Base-by-base conservation (phyloP, 2,888 invertebrate genomes). In the Nemotelus nigrinus region DNA sequence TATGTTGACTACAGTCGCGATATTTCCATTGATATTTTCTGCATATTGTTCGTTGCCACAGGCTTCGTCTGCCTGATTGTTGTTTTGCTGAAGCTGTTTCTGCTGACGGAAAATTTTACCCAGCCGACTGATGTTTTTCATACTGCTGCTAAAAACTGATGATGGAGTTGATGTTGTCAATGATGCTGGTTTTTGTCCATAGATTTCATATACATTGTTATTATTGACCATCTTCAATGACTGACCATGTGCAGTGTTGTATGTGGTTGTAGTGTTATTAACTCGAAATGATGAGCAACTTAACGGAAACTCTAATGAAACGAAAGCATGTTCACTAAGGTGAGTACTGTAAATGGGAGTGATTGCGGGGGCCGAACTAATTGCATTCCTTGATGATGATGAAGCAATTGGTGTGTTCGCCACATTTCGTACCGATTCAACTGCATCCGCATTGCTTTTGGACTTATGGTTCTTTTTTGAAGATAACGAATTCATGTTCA, bases 201-300 rank as follows among this genome's bases (percentile, higher is more conserved):
- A 77, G 78, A 74, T 74, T 74, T 74, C 77, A 77, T 76, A 71
- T 65, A 80, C 78, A 79, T 79, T 80, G 79, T 85, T 85, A 80
- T 80, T 79, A 80, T 80, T 79, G 79, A 82, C 80, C 81, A 82
- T 82, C 81, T 82, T 83, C 82, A 80, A 81, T 80, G 81, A 80
- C 78, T 78, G 63, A 64, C 72, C 72, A 75, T 82, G 82, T 84
- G 57, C 47, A 60, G 72, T 72, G 72, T 70, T 70, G 50, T 70
- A 70, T 82, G 82, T 83, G 81, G 80, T 81, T 79, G 79, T 80
- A 81, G 71, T 80, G 78, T 79, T 77, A 58, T 77, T 67, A 58
- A 58, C 53, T 76, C 64, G 63, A 81, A 80, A 81, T 81, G 77
- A 81, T 82, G 81, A 58, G 48, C n/a, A 68, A 77, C 44, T 58